Conservation (phyloP, 2,888 invertebrate species). For the Pristionchus japonicus region DNA sequence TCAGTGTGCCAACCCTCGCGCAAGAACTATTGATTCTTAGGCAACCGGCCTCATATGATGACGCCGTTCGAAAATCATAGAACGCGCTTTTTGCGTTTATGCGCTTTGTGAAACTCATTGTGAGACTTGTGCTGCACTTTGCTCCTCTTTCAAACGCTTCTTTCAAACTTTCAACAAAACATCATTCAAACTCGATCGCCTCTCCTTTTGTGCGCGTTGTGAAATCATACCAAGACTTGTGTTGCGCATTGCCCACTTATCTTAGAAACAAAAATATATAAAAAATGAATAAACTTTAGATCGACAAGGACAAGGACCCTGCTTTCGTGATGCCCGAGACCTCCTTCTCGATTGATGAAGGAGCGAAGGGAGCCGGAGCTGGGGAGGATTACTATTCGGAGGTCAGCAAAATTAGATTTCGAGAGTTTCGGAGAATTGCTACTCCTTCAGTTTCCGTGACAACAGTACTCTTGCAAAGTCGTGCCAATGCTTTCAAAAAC, state of each 20-base stretch:
- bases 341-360: slow-evolving; percentile 51
- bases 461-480: too few species aligned
- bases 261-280: not conserved
- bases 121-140: too few species aligned
- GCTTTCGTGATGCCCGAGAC: slow-evolving; percentile 49
- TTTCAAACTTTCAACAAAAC: not conserved
- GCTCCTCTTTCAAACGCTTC: not conserved
- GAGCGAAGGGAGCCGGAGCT: slow-evolving; percentile 48
- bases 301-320: slow-evolving; percentile 25
- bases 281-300: too few species aligned
- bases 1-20: too few species aligned
- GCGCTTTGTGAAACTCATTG: too few species aligned
- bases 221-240: not conserved
- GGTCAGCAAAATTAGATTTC: not conserved
- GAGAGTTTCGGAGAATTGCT: too few species aligned
- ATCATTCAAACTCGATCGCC: not conserved
- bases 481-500: not conserved
- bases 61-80: too few species aligned
- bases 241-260: too few species aligned
- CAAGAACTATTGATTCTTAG: too few species aligned
- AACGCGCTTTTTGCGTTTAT: too few species aligned
- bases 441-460: too few species aligned
- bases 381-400: slow-evolving; percentile 45
- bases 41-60: too few species aligned
- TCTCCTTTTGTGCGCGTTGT: not conserved